Evolutionary conservation across 2,797 vertebrate genomes (phyloP).

Genomic region (Lutjanus argentimaculatus): DNA sequence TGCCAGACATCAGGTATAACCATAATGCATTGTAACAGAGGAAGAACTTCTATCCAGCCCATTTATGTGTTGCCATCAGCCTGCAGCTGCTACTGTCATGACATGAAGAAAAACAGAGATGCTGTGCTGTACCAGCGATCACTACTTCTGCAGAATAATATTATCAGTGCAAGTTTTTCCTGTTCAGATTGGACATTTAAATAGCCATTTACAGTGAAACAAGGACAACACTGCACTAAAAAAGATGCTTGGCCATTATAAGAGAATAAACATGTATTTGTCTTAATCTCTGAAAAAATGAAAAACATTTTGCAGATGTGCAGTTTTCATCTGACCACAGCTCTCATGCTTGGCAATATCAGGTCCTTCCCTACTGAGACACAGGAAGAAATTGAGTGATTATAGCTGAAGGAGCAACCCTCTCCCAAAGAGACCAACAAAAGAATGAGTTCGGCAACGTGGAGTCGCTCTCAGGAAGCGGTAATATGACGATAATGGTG

Average conservation of each 20-base stretch:
- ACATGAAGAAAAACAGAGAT: conserved; percentile 18
- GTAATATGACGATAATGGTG: conserved; percentile 32
- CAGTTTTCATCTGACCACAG: neutral
- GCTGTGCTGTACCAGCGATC: neutral
- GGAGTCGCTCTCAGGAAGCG: conserved; percentile 40
- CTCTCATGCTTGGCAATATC: conserved; percentile 6
- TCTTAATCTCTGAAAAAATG: conserved; percentile 11
- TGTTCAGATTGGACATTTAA: neutral
- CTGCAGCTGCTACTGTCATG: conserved; percentile 30
- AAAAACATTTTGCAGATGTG: neutral
- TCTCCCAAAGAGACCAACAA: conserved; percentile 41
- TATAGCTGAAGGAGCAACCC: conserved; percentile 71
- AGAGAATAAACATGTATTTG: neutral
- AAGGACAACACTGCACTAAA: neutral
- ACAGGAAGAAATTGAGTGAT: conserved; percentile 39
- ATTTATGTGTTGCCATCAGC: conserved; percentile 6
- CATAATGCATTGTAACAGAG: neutral
- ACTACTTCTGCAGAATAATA: conserved; percentile 7
- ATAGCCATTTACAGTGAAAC: neutral
- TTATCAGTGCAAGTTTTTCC: neutral
- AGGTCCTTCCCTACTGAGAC: conserved; percentile 15
- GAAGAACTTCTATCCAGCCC: neutral
- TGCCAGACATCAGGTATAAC: neutral
- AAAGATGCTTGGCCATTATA: neutral
- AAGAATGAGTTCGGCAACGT: conserved; percentile 31